Evolutionary conservation across 2,797 vertebrate genomes (phyloP), one percentile per base, ranked within the genome.

Genomic region (Pelobates cultripes): DNA sequence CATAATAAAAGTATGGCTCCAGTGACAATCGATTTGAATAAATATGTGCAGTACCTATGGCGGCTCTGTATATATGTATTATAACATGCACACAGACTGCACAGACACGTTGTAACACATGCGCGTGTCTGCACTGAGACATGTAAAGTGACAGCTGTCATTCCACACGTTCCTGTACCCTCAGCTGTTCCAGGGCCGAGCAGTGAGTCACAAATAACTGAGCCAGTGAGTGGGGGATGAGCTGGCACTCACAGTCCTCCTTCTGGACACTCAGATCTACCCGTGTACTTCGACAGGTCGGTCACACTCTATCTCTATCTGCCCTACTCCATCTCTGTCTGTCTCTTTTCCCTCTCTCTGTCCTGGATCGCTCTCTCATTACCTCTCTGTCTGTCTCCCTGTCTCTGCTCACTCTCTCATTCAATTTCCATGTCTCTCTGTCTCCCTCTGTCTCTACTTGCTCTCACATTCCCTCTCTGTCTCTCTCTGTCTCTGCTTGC

Each of bases 111-210:
- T 28, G 28, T 28, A 28, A 28, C 28, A 28, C 28, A 28, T 28
- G 28, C 28, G 28, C 28, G 28, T 28, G 28, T 28, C 28, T 28
- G 28, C 28, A 28, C 28, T 28, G 28, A 28, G 45, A 47, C 45
- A 47, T 45, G 15, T 47, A 13, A 69, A 10, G 53, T 73, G 70
- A 78, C 75, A 69, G 60, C 75, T 77, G 70, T 61, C 68, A 55
- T 17, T 77, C 80, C 47, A 53, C 43, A 61, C 75, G 2, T 76
- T 43, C 79, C 57, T 12, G 12, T 9, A 44, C 75, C 13, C 70
- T 83, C 81, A 83, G 81, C 81, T 83, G 81, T 83, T 83, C 81
- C 70, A 44, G 47, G 74, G 8, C 44, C 17, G 77, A 81, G 75
- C 75, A 61, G 64, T 70, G 73, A 61, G 75, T 73, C 81, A 83